Conservation (phyloP, 2,113 vertebrate genomes). For the Oryzias melastigma region DNA sequence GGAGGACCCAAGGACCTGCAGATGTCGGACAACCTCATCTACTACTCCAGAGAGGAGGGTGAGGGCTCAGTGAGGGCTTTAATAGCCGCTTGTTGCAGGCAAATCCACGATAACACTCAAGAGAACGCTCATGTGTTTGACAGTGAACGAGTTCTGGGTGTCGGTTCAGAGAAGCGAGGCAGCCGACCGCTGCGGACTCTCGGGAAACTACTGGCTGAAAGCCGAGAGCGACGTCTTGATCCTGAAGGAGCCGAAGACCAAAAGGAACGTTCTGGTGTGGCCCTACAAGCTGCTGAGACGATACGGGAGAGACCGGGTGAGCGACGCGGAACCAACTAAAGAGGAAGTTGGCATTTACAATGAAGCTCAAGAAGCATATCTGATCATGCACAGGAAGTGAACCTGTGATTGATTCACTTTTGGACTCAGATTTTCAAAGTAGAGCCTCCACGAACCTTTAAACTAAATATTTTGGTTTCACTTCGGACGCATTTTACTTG, state of each 20-base stretch:
- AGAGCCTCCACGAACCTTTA: neutral
- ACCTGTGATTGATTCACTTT: constrained; percentile 1
- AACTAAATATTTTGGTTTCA: neutral
- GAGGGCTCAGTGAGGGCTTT: constrained; percentile 15
- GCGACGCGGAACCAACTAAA: constrained; percentile 6
- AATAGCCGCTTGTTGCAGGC: neutral
- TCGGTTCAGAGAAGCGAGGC: constrained; percentile 89
- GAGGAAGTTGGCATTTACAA: neutral
- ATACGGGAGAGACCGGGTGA: constrained; percentile 93
- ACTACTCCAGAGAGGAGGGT: constrained; percentile 92
- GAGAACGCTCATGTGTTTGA: neutral
- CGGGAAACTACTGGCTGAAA: constrained; percentile 85
- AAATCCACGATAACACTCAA: neutral
- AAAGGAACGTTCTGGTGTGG: constrained; percentile 82
- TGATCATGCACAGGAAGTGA: neutral
- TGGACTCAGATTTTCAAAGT: neutral
- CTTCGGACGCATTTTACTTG: too few relatives aligned
- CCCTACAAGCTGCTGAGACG: constrained; percentile 93
- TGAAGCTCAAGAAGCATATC: rapidly evolving
- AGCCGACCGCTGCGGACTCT: constrained; percentile 85
- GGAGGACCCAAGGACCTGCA: constrained; percentile 75
- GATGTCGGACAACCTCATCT: constrained; percentile 96
- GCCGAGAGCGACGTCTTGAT: constrained; percentile 81
- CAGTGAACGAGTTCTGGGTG: constrained; percentile 91
- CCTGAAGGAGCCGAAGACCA: constrained; percentile 82